These are phyloP conservation scores for Galaxias olidus DNA, from an alignment of 2,797 vertebrate species.

Conservation along the genomic window DNA sequence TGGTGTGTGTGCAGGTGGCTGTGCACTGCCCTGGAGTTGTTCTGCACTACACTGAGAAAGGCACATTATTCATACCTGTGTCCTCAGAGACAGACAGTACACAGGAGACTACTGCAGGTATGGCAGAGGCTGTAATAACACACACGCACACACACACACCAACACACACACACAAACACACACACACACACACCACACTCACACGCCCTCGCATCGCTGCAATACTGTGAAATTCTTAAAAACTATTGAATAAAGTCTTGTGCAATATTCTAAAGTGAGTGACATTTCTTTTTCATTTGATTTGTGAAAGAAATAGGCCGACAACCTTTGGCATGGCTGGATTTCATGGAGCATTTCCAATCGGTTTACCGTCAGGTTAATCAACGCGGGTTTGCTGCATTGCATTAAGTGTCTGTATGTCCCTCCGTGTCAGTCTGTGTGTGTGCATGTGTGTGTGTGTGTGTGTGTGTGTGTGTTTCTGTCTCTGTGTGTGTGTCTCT, in stretches of 20 bases:
- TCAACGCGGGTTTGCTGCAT: too few relatives aligned
- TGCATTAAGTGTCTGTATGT: too few relatives aligned
- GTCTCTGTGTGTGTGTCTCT: conserved; percentile 8
- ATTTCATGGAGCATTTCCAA: too few relatives aligned
- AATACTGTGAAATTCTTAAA: not conserved
- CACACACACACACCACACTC: conserved; percentile 9
- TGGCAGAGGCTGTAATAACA: not conserved
- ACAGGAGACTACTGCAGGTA: not conserved
- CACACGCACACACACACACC: conserved; percentile 21
- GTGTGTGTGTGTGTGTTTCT: not conserved
- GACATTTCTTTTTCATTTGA: too few relatives aligned
- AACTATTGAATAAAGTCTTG: too few relatives aligned
- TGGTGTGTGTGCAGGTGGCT: conserved; percentile 27
- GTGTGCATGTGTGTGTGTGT: too few relatives aligned
- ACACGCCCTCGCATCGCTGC: not conserved
- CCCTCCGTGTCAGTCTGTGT: too few relatives aligned
- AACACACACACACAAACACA: conserved; percentile 15
- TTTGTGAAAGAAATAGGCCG: too few relatives aligned
- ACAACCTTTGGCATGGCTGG: too few relatives aligned
- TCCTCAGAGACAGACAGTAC: conserved; percentile 15
- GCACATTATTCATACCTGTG: conserved; percentile 19
- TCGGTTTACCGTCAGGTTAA: too few relatives aligned
- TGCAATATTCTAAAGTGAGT: too few relatives aligned
- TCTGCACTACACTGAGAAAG: conserved; percentile 19
- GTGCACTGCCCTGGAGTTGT: conserved; percentile 24